Conservation (phyloP, 2,113 vertebrate species). For the Hemichromis elongatus region DNA sequence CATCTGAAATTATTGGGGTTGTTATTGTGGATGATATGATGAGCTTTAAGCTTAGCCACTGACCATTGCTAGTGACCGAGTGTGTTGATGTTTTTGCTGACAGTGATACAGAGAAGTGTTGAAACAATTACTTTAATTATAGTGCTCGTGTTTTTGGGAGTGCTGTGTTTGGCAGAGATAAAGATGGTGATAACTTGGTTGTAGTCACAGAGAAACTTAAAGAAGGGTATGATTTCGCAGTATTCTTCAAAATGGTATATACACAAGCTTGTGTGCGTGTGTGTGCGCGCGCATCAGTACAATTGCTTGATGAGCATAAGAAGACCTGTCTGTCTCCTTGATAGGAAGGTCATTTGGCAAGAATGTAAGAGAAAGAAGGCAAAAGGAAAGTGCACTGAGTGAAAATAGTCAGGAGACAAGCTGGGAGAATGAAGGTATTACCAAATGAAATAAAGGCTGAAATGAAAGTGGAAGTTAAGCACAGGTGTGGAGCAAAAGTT, state of each 20-base stretch:
- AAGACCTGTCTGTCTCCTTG: slow-evolving; percentile 54
- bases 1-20: neutral
- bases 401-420: slow-evolving; percentile 19
- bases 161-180: neutral
- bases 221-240: neutral
- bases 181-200: neutral
- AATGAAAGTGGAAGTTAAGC: slow-evolving; percentile 46
- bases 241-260: neutral
- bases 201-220: neutral
- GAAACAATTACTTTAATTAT: neutral
- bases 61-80: neutral
- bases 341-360: slow-evolving; percentile 56
- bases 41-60: slow-evolving; percentile 24
- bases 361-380: slow-evolving; percentile 20
- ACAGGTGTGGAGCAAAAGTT: slow-evolving; percentile 24
- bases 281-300: neutral
- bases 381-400: neutral
- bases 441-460: slow-evolving; percentile 34
- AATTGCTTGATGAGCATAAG: neutral
- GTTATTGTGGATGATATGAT: neutral
- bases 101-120: neutral
- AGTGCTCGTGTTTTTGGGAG: neutral
- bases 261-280: neutral
- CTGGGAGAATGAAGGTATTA: slow-evolving; percentile 4
- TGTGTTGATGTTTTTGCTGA: neutral